Percentiles rank a stretch among this genome's conserved stretches.
These are phyloP conservation scores for Nematostella vectensis DNA, from an alignment of 92 coral and sea anemone genomes.

Conservation along the genomic window DNA sequence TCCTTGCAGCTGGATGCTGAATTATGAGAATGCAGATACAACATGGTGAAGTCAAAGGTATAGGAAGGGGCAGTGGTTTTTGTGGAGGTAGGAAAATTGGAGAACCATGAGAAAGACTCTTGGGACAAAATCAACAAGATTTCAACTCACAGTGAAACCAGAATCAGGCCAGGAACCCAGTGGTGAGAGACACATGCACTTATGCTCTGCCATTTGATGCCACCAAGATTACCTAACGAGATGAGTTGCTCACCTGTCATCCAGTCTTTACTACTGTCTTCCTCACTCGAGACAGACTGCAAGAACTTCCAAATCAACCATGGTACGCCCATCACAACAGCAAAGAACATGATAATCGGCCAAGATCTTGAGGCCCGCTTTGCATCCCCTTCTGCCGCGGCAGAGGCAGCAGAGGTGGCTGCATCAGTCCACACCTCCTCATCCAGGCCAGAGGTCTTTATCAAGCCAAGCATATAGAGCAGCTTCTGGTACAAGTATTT, in stretches of 20 bases:
- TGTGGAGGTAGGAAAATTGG: too few species aligned
- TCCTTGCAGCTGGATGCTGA: too few species aligned
- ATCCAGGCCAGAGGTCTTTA: conserved; percentile 32
- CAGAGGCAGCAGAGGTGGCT: conserved; percentile 28
- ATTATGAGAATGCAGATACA: too few species aligned
- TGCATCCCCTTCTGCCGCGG: conserved; percentile 22
- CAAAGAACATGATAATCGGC: conserved; percentile 95
- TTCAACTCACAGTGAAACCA: too few species aligned
- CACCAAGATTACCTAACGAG: too few species aligned
- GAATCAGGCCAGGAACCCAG: too few species aligned
- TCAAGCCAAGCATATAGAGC: conserved; percentile 47
- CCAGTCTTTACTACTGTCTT: conserved; percentile 53
- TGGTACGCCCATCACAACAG: conserved; percentile 88
- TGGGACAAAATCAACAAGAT: too few species aligned
- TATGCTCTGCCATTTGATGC: too few species aligned
- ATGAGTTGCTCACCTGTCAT: conserved; percentile 84
- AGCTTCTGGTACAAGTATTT: conserved; percentile 59
- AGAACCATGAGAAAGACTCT: too few species aligned
- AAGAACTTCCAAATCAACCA: conserved; percentile 87
- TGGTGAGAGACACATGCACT: too few species aligned
- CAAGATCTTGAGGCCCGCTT: conserved; percentile 68
- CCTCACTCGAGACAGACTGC: conserved; percentile 63
- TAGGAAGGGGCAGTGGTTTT: too few species aligned
- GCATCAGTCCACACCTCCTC: conserved; percentile 89
- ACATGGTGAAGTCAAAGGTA: too few species aligned